Evolutionary conservation across 2,888 invertebrate genomes (phyloP).

Genomic region (Pheosia tremula): DNA sequence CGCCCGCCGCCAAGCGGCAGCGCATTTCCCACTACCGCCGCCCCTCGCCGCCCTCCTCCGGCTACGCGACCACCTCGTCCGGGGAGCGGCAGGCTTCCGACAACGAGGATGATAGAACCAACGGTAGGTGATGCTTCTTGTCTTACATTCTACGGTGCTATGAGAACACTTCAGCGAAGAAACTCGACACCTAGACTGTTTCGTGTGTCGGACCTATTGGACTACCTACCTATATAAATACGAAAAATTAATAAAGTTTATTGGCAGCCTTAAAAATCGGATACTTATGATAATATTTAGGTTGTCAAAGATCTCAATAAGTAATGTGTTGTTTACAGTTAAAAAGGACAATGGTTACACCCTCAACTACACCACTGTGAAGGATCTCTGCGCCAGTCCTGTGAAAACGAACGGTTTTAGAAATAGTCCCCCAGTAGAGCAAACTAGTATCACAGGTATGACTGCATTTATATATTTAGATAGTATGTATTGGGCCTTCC

Average conservation of each 20-base stretch:
- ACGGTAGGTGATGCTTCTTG: conserved; percentile 33
- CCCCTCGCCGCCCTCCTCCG: conserved; percentile 77
- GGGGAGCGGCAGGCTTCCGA: conserved; percentile 82
- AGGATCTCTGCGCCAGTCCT: conserved; percentile 80
- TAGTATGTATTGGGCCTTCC: too few species aligned
- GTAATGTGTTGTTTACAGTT: conserved; percentile 58
- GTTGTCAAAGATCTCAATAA: too few species aligned
- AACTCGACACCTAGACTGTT: too few species aligned
- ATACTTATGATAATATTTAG: background rate
- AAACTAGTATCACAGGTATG: conserved; percentile 78
- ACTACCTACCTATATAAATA: too few species aligned
- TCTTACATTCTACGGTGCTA: too few species aligned
- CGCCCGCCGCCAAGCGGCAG: conserved; percentile 88
- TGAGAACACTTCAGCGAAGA: too few species aligned
- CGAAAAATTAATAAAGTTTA: too few species aligned
- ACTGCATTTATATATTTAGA: background rate
- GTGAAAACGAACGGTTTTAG: conserved; percentile 78
- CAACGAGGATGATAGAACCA: conserved; percentile 78
- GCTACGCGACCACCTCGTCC: conserved; percentile 76
- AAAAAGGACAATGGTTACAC: conserved; percentile 82
- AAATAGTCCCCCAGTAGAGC: conserved; percentile 79
- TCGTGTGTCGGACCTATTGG: too few species aligned
- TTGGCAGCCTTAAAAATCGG: too few species aligned
- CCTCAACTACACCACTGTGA: conserved; percentile 78
- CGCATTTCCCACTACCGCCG: conserved; percentile 91